Base-by-base conservation (phyloP, 2,113 vertebrate species). In the Anoura caudifer region DNA sequence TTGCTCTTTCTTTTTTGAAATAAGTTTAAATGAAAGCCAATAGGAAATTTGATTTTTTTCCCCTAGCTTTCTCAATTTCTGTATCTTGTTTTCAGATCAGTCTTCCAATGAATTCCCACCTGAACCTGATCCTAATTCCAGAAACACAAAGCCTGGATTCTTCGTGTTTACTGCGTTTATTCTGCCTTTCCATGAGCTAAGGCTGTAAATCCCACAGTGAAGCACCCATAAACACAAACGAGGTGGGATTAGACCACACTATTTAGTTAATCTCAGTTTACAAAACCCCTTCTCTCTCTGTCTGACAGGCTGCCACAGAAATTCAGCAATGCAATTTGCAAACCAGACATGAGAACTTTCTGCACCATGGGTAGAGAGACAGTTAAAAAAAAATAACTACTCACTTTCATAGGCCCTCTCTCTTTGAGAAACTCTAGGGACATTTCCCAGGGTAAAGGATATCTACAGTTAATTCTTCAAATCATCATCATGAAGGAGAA, bases 181-280 rank as follows among this genome's bases (percentile, higher is more conserved):
- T 93, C 97, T 98, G 97, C 96, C 96, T 97, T 98, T 98, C 97
- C 97, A 98, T 88, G 96, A 98, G 94, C 96, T 96, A 96, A 98
- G 87, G 67, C 96, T 98, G 89, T 88, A 98, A 98, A 98, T 98
- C 98, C 97, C 94, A 98, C 96, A 97, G 96, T 95, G 97, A 97
- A 96, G 97, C 98, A 97, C 63, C 95, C 97, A 98, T 98, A 98
- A 98, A 98, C 98, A 99, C 98, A 97, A 98, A 98, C 96, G 93
- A 96, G 97, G 96, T 88, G 45, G 97, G 98, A 99, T 98, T 98
- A 98, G 90, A 96, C 96, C 2, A 83, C 96, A 92, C 95, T 98
- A 95, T 98, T 98, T 98, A 98, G 98, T 52, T 81, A 98, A 98
- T 98, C 96, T 98, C 97, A 94, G 98, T 97, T 98, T 98, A 98